phyloP scores from a whole-genome alignment of 2,113 vertebrate species.

The Xenus cinereus region DNA sequence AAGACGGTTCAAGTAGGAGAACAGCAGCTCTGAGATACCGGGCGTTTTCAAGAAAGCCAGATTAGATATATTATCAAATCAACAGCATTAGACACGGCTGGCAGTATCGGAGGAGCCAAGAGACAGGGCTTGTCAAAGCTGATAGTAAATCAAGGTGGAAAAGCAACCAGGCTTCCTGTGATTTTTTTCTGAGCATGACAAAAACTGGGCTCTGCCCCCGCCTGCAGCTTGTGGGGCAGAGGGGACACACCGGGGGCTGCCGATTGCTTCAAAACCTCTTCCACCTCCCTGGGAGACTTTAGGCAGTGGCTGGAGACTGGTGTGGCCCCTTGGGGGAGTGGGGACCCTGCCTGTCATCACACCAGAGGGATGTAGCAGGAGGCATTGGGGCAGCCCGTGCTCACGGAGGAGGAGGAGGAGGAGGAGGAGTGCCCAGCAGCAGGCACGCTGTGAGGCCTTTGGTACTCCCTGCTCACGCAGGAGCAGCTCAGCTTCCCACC shows the following conservation, averaged over 20 bases:
- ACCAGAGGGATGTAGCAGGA: background rate
- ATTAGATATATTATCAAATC: conserved; percentile 58
- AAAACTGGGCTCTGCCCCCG: background rate
- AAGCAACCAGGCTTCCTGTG: background rate
- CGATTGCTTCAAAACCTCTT: background rate
- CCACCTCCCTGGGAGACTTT: background rate
- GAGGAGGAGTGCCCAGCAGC: rapidly evolving
- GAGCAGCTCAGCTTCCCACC: background rate
- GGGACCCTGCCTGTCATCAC: background rate
- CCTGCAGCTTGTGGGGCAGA: rapidly evolving
- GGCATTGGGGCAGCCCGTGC: rapidly evolving
- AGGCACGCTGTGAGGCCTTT: rapidly evolving
- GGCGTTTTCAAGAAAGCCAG: conserved; percentile 17
- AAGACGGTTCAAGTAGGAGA: conserved; percentile 39
- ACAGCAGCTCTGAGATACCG: conserved; percentile 31
- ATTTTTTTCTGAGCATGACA: background rate
- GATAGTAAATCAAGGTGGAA: conserved; percentile 40
- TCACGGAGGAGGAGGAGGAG: no score
- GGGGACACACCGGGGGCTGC: background rate
- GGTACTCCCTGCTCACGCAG: rapidly evolving
- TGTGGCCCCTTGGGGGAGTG: rapidly evolving
- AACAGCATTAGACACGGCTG: conserved; percentile 21
- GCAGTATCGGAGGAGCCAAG: background rate
- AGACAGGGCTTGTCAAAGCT: background rate
- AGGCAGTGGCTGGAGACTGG: background rate